These are phyloP conservation scores for Octopus bimaculoides DNA, from an alignment of 1,140 invertebrate species.

Conservation along the genomic window DNA sequence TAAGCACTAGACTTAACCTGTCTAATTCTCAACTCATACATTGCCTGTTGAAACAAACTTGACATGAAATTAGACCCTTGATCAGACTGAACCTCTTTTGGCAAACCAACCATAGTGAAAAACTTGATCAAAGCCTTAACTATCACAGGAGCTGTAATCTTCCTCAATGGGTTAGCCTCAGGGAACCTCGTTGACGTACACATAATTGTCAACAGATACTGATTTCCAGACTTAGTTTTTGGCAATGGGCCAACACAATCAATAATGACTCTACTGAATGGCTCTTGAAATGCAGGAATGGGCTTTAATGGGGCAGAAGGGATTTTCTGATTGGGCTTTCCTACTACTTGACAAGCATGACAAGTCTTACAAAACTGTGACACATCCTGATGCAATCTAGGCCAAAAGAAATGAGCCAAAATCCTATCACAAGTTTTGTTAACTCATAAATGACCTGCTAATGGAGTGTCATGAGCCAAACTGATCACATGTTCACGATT, in stretches of 20 bases:
- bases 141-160: neutral
- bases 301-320: constrained; percentile 14
- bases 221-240: neutral
- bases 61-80: constrained; percentile 17
- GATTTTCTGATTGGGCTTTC: constrained; percentile 28
- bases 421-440: constrained; percentile 23
- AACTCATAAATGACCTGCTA: constrained; percentile 25
- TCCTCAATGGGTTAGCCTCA: neutral
- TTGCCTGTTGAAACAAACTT: constrained; percentile 13
- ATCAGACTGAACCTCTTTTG: neutral
- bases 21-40: neutral
- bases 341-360: constrained; percentile 30
- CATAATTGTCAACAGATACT: neutral
- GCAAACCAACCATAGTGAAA: neutral
- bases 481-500: neutral
- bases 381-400: constrained; percentile 18
- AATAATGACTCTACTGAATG: neutral
- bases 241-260: no score
- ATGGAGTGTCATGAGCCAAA: constrained; percentile 21
- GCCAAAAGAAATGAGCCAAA: constrained; percentile 22
- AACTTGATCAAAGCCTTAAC: neutral
- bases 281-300: constrained; percentile 18
- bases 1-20: neutral
- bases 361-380: constrained; percentile 23
- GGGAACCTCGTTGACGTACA: neutral